These are phyloP conservation scores for Lepeophtheirus salmonis DNA, from an alignment of 1,140 invertebrate species.

Conservation along the genomic window DNA sequence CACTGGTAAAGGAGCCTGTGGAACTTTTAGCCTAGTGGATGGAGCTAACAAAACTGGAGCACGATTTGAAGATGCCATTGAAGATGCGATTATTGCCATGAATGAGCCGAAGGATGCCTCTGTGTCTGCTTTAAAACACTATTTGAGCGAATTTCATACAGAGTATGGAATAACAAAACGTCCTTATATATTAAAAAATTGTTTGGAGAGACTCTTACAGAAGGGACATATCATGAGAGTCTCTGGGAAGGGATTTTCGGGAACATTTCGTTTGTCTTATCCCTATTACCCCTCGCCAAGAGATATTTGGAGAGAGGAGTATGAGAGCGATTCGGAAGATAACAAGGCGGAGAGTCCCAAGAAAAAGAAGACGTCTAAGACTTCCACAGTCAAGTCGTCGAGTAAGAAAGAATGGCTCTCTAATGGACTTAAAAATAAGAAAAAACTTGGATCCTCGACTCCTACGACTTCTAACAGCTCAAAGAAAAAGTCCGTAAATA, in stretches of 20 bases:
- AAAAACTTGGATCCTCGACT: no score
- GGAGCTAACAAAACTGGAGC: slow-evolving; percentile 10
- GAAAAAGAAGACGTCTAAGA: background rate
- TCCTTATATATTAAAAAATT: slow-evolving; percentile 1
- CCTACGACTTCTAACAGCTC: no score
- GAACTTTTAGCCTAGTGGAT: slow-evolving; percentile 10
- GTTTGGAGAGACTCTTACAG: background rate
- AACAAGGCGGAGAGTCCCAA: background rate
- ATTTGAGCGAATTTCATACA: slow-evolving; percentile 10
- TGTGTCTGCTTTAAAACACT: background rate
- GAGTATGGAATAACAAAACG: slow-evolving; percentile 1
- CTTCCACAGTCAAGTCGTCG: no score
- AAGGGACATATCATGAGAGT: background rate
- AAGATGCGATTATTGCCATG: slow-evolving; percentile 12
- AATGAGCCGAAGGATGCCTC: slow-evolving; percentile 13
- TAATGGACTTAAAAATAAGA: no score
- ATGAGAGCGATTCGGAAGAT: background rate
- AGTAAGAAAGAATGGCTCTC: no score
- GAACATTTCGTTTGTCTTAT: background rate
- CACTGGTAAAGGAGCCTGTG: slow-evolving; percentile 12
- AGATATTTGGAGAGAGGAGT: background rate
- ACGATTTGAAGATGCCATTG: slow-evolving; percentile 9
- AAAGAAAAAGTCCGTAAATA: no score
- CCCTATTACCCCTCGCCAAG: background rate
- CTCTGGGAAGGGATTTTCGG: background rate